A percentile compares a stretch with the other conserved stretches of the same genome.
These are phyloP conservation scores for Eubucco bourcierii DNA, from an alignment of 2,113 vertebrate genomes.

Conservation along the genomic window DNA sequence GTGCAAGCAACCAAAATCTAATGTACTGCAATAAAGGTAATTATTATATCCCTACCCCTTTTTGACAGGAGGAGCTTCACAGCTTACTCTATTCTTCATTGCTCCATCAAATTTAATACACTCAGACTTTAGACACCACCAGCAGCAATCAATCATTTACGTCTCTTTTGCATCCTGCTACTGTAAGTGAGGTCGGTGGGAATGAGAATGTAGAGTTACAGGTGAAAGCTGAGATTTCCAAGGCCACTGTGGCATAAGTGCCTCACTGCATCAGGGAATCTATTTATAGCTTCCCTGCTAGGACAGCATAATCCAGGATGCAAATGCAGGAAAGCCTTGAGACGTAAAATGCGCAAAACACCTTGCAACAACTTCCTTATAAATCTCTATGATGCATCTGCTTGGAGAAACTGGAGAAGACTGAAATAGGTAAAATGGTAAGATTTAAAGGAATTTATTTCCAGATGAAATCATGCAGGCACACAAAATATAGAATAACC, in stretches of 20 bases:
- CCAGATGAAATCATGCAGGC: neutral
- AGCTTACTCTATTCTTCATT: conserved; percentile 81
- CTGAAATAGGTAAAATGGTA: neutral
- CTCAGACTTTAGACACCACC: conserved; percentile 88
- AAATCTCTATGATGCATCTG: neutral
- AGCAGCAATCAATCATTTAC: conserved; percentile 89
- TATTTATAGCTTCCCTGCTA: conserved; percentile 71
- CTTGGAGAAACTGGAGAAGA: neutral
- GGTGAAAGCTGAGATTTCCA: conserved; percentile 73
- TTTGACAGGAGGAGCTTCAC: conserved; percentile 75
- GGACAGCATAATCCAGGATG: conserved; percentile 65
- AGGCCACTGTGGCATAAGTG: conserved; percentile 74
- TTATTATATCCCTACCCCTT: conserved; percentile 69
- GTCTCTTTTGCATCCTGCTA: conserved; percentile 70
- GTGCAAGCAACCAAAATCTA: conserved; percentile 20
- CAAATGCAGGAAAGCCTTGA: conserved; percentile 41
- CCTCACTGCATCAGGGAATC: conserved; percentile 62
- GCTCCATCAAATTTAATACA: conserved; percentile 83
- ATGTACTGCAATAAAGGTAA: conserved; percentile 33
- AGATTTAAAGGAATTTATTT: neutral
- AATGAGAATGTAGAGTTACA: conserved; percentile 67
- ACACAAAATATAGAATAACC: neutral
- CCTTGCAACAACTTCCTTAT: conserved; percentile 5
- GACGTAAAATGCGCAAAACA: conserved; percentile 57
- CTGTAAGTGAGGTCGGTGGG: conserved; percentile 55